A percentile compares a stretch with the other conserved stretches of the same genome.
Evolutionary conservation across 2,113 vertebrate genomes (phyloP).

Genomic region (Holacanthus passer): DNA sequence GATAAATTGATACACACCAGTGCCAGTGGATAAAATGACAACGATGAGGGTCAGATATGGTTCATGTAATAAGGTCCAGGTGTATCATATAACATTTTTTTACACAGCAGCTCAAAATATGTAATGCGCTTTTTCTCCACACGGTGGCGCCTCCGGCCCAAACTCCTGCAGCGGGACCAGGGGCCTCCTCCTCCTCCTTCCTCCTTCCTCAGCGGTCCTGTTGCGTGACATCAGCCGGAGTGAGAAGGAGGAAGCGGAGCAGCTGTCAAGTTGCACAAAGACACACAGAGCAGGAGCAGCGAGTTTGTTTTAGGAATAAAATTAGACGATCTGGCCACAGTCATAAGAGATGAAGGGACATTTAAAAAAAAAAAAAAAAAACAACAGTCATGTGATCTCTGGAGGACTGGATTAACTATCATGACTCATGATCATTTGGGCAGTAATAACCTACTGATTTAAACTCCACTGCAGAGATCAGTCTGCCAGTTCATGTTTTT

Average conservation of each 20-base stretch:
- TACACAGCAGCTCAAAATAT: neutral
- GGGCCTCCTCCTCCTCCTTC: too few species aligned
- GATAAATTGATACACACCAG: neutral
- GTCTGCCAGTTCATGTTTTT: neutral
- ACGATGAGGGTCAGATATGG: too few species aligned
- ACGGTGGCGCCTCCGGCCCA: conserved; percentile 49
- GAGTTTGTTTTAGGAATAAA: conserved; percentile 54
- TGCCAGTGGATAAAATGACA: neutral
- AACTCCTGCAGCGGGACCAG: conserved; percentile 21
- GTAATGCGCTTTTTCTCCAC: conserved; percentile 54
- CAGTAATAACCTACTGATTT: neutral
- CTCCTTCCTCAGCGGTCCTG: conserved; percentile 51
- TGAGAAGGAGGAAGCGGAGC: conserved; percentile 63
- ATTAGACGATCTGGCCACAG: neutral
- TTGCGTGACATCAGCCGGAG: conserved; percentile 73
- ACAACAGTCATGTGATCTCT: neutral
- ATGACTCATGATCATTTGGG: neutral
- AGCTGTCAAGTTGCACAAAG: conserved; percentile 32
- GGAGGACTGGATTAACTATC: too few species aligned
- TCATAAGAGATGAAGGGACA: too few species aligned
- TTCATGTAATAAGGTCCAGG: too few species aligned
- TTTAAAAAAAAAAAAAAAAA: neutral
- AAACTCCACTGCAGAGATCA: neutral
- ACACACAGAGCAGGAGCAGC: neutral
- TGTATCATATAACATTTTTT: too few species aligned